Evolutionary conservation across 2,888 invertebrate species (phyloP).

Genomic region (Scaptomyza polygonia): DNA sequence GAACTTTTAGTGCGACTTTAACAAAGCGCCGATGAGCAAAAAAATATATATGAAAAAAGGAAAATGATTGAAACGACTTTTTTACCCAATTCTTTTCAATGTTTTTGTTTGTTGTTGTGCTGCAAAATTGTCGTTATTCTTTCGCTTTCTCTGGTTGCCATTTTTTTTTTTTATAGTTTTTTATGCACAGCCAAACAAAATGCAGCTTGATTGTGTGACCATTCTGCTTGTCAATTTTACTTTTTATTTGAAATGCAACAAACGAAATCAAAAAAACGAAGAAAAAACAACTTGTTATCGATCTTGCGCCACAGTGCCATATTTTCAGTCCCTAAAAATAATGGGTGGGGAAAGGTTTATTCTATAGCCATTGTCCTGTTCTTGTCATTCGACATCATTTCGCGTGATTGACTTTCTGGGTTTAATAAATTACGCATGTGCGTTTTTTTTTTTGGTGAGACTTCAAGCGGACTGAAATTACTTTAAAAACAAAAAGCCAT

Average conservation of each 20-base stretch:
- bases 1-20: slow-evolving; percentile 71
- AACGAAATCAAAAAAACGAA: slow-evolving; percentile 69
- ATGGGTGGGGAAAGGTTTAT: background rate
- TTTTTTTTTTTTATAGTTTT: too few species aligned
- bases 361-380: slow-evolving; percentile 22
- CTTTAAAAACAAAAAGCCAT: too few species aligned
- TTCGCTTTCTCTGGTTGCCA: slow-evolving; percentile 4
- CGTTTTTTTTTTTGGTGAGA: slow-evolving; percentile 68
- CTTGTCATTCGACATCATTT: slow-evolving; percentile 62
- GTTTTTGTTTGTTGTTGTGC: slow-evolving; percentile 26
- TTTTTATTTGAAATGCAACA: slow-evolving; percentile 68
- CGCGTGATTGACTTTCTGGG: slow-evolving; percentile 76
- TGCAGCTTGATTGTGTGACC: slow-evolving; percentile 62
- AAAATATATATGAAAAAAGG: slow-evolving; percentile 12
- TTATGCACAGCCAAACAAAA: slow-evolving; percentile 32
- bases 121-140: slow-evolving; percentile 34
- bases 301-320: slow-evolving; percentile 68
- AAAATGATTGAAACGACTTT: slow-evolving; percentile 24
- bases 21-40: slow-evolving; percentile 44
- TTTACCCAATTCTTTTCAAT: slow-evolving; percentile 9
- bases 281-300: slow-evolving; percentile 77
- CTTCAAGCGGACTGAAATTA: background rate
- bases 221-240: slow-evolving; percentile 62
- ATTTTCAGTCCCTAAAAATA: slow-evolving; percentile 33
- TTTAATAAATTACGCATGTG: slow-evolving; percentile 78